Conservation (phyloP, 2,888 invertebrate genomes). For the Dynastes maya region DNA sequence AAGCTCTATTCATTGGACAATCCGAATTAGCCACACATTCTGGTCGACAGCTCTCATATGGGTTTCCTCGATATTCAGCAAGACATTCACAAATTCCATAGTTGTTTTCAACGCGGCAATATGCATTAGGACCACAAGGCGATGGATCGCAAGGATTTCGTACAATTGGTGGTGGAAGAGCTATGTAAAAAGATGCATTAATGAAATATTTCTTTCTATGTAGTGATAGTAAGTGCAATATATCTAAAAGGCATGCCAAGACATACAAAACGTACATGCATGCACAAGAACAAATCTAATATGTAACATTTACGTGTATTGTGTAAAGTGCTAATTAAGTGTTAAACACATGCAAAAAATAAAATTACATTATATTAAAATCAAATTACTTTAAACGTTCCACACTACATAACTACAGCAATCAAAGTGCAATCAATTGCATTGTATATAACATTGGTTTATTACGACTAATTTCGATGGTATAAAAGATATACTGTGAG, state of each 20-base stretch:
- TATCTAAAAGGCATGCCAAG: conserved; percentile 12
- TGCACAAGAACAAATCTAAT: conserved; percentile 22
- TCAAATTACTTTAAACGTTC: background rate
- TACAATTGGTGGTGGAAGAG: conserved; percentile 54
- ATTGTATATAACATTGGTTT: too few relatives aligned
- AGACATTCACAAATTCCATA: conserved; percentile 84
- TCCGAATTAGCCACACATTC: conserved; percentile 91
- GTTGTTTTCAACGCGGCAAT: conserved; percentile 81
- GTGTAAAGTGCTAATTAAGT: conserved; percentile 41
- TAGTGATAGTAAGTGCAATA: background rate
- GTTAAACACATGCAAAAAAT: conserved; percentile 40
- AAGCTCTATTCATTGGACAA: conserved; percentile 86
- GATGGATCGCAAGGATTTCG: conserved; percentile 78
- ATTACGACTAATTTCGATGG: too few relatives aligned
- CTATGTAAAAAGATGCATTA: conserved; percentile 48
- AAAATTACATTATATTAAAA: conserved; percentile 14
- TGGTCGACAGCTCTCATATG: conserved; percentile 84
- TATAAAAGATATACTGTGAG: too few relatives aligned
- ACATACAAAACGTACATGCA: background rate
- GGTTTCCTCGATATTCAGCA: conserved; percentile 82
- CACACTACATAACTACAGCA: background rate
- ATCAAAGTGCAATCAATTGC: too few relatives aligned
- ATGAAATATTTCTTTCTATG: background rate
- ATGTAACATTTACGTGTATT: conserved; percentile 30
- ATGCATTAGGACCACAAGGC: conserved; percentile 82